phyloP scores from a whole-genome alignment of 2,113 vertebrate genomes.

The Abramis brama region DNA sequence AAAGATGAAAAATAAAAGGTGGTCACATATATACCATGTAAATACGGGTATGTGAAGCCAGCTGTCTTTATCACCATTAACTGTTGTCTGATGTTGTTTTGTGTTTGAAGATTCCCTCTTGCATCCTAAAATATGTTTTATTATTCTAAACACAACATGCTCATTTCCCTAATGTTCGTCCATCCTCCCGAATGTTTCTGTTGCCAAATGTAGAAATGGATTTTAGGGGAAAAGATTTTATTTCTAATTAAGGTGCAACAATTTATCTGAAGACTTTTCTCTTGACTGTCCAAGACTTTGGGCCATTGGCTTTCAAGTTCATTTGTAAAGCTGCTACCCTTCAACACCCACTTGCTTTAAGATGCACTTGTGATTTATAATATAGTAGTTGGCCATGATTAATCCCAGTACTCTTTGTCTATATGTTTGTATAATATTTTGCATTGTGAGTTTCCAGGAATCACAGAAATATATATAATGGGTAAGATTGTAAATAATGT shows the following conservation, averaged over 20 bases:
- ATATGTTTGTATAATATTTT: not conserved
- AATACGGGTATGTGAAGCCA: constrained; percentile 73
- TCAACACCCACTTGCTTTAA: constrained; percentile 9
- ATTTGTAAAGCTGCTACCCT: constrained; percentile 19
- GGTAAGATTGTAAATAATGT: constrained; percentile 25
- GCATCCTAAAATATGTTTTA: constrained; percentile 44
- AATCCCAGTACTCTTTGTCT: not conserved
- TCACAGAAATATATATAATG: not conserved
- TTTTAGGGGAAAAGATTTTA: not conserved
- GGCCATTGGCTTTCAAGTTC: not conserved
- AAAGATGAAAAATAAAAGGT: constrained; percentile 67
- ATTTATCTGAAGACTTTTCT: not conserved
- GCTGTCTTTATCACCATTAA: constrained; percentile 62
- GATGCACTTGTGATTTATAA: constrained; percentile 2
- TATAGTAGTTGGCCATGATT: not conserved
- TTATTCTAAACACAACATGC: constrained; percentile 52
- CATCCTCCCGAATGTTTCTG: constrained; percentile 3
- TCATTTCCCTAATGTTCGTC: not conserved
- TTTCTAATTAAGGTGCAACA: not conserved
- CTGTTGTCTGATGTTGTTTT: constrained; percentile 69
- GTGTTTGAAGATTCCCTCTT: constrained; percentile 46
- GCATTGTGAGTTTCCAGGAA: not conserved
- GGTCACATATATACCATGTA: constrained; percentile 73
- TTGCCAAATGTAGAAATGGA: not conserved
- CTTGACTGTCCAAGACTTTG: not conserved